phyloP scores from a whole-genome alignment of 2,888 invertebrate species.

The Malacosoma neustria region DNA sequence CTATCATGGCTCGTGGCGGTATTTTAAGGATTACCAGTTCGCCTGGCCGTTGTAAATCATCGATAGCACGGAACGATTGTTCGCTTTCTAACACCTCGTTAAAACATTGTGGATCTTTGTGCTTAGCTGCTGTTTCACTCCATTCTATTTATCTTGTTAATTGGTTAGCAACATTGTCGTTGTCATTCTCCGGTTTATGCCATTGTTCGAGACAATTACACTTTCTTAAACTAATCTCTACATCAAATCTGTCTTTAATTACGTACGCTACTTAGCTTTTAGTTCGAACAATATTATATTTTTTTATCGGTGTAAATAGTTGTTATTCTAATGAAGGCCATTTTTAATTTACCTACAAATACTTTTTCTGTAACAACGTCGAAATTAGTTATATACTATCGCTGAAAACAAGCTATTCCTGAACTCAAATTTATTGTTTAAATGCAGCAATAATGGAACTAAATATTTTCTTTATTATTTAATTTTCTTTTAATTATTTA shows the following conservation, averaged over 20 bases:
- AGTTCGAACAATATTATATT: slow-evolving; percentile 5
- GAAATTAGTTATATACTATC: too few species aligned
- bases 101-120: slow-evolving; percentile 13
- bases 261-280: slow-evolving; percentile 30
- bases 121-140: slow-evolving; percentile 32
- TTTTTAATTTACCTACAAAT: background rate
- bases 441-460: too few species aligned
- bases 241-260: slow-evolving; percentile 47
- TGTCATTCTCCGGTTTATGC: slow-evolving; percentile 38
- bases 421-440: too few species aligned
- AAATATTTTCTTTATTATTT: too few species aligned
- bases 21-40: background rate
- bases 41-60: slow-evolving; percentile 4
- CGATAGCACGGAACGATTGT: slow-evolving; percentile 10
- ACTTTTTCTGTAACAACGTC: background rate
- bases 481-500: too few species aligned
- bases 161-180: slow-evolving; percentile 40
- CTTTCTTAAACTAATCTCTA: slow-evolving; percentile 57
- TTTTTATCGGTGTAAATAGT: background rate
- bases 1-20: background rate
- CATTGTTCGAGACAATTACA: slow-evolving; percentile 57
- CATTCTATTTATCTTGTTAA: slow-evolving; percentile 39
- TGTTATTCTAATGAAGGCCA: background rate
- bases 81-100: slow-evolving; percentile 35
- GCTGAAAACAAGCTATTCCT: too few species aligned